Conservation (phyloP, 1,140 invertebrate genomes). For the Tetraneura akinire region DNA sequence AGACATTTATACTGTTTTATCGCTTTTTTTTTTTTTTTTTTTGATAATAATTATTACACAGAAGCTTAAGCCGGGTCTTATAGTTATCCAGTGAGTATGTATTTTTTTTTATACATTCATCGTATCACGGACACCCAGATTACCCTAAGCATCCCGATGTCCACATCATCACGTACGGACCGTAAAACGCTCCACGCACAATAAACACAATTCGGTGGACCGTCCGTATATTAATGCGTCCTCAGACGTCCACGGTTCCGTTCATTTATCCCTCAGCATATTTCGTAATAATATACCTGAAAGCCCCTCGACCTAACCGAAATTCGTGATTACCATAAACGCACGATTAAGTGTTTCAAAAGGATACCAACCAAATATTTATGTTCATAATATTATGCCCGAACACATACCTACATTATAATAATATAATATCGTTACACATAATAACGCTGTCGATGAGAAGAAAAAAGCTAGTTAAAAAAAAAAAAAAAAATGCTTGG, state of each 20-base stretch:
- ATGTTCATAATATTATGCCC: not conserved
- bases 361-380: not conserved
- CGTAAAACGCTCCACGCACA: constrained; percentile 45
- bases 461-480: too few species aligned
- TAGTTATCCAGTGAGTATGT: not conserved
- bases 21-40: constrained; percentile 12
- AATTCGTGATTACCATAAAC: constrained; percentile 49
- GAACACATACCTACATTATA: not conserved
- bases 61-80: constrained; percentile 17
- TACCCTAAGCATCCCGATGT: constrained; percentile 43
- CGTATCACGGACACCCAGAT: constrained; percentile 49
- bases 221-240: constrained; percentile 31
- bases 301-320: constrained; percentile 9
- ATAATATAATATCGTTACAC: too few species aligned
- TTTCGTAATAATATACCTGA: constrained; percentile 10
- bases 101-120: constrained; percentile 35
- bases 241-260: constrained; percentile 18
- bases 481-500: too few species aligned
- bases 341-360: constrained; percentile 18
- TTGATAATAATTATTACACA: constrained; percentile 23
- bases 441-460: too few species aligned
- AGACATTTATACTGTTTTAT: constrained; percentile 7
- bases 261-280: not conserved
- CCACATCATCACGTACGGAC: constrained; percentile 39
- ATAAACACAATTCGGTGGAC: constrained; percentile 49